A percentile compares a stretch with the other conserved stretches of the same genome.
These are phyloP conservation scores for Pandemis cinnamomeana DNA, from an alignment of 2,888 invertebrate genomes.

Conservation along the genomic window DNA sequence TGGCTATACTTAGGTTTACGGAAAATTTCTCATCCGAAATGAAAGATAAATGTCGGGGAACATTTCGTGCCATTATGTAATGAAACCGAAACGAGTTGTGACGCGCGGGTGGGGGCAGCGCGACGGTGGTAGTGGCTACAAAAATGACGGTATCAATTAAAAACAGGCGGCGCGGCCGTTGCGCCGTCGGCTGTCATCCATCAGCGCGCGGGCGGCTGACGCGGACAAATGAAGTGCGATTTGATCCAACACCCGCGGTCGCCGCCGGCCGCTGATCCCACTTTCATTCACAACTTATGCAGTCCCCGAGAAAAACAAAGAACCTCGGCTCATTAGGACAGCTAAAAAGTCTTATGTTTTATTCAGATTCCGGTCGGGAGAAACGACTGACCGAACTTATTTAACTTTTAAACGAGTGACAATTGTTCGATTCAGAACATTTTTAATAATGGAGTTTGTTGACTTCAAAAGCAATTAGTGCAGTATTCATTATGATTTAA, in stretches of 20 bases:
- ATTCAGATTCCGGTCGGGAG: slow-evolving; percentile 68
- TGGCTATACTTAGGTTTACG: slow-evolving; percentile 43
- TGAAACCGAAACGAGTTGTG: slow-evolving; percentile 54
- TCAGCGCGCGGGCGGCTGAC: slow-evolving; percentile 70
- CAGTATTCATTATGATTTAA: slow-evolving; percentile 55
- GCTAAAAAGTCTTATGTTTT: slow-evolving; percentile 79
- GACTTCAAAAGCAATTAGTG: slow-evolving; percentile 63
- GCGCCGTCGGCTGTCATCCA: slow-evolving; percentile 69
- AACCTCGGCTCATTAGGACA: slow-evolving; percentile 73
- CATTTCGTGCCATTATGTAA: slow-evolving; percentile 57
- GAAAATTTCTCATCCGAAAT: slow-evolving; percentile 30
- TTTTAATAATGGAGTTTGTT: slow-evolving; percentile 61
- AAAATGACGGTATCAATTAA: slow-evolving; percentile 82
- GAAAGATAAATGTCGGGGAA: slow-evolving; percentile 55
- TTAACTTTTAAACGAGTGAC: slow-evolving; percentile 80
- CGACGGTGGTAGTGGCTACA: slow-evolving; percentile 51
- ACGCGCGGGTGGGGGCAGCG: slow-evolving; percentile 41
- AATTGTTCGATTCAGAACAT: slow-evolving; percentile 71
- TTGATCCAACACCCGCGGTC: slow-evolving; percentile 72
- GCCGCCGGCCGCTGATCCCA: slow-evolving; percentile 60
- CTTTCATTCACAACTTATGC: slow-evolving; percentile 79
- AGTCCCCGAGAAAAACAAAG: slow-evolving; percentile 77
- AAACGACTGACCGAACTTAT: slow-evolving; percentile 76
- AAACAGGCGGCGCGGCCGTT: slow-evolving; percentile 63
- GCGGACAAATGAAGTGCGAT: slow-evolving; percentile 83